These are phyloP conservation scores for Lerema accius DNA, from an alignment of 1,140 invertebrate genomes.

Conservation along the genomic window DNA sequence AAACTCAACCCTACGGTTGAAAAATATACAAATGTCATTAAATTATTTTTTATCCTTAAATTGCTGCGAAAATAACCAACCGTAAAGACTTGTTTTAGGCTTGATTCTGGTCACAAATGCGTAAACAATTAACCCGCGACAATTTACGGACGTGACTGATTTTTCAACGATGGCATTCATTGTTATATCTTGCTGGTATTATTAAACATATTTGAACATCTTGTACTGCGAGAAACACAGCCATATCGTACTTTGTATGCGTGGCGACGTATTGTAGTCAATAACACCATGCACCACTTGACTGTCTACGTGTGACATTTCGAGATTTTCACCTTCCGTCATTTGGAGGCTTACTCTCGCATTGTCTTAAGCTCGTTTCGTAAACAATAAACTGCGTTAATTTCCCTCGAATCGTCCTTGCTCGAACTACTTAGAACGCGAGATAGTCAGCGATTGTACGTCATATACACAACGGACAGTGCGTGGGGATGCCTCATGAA, in stretches of 20 bases:
- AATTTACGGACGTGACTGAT: slow-evolving; percentile 10
- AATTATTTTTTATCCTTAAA: no score
- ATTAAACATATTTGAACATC: no score
- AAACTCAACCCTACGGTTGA: background rate
- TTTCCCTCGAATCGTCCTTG: slow-evolving; percentile 49
- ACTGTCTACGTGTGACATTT: background rate
- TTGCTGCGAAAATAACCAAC: slow-evolving; percentile 42
- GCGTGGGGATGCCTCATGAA: slow-evolving; percentile 62
- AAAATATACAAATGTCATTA: background rate
- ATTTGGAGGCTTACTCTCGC: background rate
- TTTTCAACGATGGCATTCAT: slow-evolving; percentile 7
- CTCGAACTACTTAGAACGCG: slow-evolving; percentile 52
- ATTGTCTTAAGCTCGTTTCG: background rate
- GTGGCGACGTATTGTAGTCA: no score
- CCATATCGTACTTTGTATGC: no score
- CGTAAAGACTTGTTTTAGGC: slow-evolving; percentile 37
- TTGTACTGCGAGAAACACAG: no score
- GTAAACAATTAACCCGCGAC: slow-evolving; percentile 41
- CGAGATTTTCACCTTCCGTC: background rate
- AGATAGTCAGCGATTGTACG: slow-evolving; percentile 52
- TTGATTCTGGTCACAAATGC: slow-evolving; percentile 32
- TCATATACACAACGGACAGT: slow-evolving; percentile 58
- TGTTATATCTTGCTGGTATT: background rate
- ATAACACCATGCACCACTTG: background rate
- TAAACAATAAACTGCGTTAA: slow-evolving; percentile 26